phyloP scores from a whole-genome alignment of 2,113 vertebrate genomes.

The Bettongia penicillata region DNA sequence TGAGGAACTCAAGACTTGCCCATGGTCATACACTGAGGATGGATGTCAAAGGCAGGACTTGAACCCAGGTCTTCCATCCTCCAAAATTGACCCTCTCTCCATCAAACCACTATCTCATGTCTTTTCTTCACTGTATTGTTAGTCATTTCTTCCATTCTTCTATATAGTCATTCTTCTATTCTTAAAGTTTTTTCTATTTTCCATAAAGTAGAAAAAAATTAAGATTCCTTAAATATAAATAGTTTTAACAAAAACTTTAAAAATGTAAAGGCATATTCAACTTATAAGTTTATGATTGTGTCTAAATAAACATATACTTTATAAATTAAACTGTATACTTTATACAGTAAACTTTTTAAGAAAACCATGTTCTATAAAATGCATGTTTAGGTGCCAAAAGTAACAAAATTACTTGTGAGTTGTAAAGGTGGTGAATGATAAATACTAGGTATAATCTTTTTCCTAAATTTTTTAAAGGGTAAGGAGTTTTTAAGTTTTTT shows the following conservation, averaged over 20 bases:
- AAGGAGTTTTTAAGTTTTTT: background rate
- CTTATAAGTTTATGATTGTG: background rate
- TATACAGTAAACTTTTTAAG: background rate
- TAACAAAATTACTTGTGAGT: background rate
- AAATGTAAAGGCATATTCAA: background rate
- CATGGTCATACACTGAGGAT: no score
- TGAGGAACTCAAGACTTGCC: background rate
- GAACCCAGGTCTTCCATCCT: background rate
- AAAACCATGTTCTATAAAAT: background rate
- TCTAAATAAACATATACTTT: background rate
- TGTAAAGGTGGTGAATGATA: background rate
- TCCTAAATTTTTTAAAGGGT: background rate
- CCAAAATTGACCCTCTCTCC: background rate
- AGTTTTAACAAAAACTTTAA: background rate
- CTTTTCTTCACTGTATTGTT: background rate
- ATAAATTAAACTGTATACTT: background rate
- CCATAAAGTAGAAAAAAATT: background rate
- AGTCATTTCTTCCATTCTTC: background rate
- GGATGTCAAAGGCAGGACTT: background rate
- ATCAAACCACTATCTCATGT: no score
- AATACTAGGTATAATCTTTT: background rate
- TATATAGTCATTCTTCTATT: background rate
- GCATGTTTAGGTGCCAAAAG: background rate
- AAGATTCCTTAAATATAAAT: background rate
- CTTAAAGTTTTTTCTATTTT: background rate